Percentiles rank a stretch among this genome's conserved stretches.
Evolutionary conservation across 2,113 vertebrate genomes (phyloP).

Genomic region (Aegotheles bennettii): DNA sequence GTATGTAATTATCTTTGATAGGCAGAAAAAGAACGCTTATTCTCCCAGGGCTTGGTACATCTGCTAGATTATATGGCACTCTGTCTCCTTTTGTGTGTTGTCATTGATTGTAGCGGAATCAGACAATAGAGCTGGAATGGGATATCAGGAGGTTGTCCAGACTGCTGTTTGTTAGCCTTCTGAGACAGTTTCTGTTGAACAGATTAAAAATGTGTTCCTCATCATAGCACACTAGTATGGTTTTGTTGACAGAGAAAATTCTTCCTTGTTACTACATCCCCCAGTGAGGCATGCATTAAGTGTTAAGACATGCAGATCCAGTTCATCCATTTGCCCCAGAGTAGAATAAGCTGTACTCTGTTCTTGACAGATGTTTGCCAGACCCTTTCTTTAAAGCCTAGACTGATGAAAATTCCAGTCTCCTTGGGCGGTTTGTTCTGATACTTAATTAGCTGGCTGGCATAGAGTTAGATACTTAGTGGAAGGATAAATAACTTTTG

Average conservation of each 20-base stretch:
- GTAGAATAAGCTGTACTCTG: neutral
- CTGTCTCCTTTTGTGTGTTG: neutral
- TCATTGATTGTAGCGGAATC: neutral
- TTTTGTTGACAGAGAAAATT: conserved; percentile 10
- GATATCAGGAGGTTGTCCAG: neutral
- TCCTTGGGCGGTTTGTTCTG: conserved; percentile 14
- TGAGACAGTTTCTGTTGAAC: neutral
- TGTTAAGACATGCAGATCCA: neutral
- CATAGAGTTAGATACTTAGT: neutral
- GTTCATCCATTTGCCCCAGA: conserved; percentile 4
- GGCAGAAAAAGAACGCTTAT: neutral
- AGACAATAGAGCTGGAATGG: conserved; percentile 26
- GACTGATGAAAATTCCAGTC: neutral
- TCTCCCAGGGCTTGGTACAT: neutral
- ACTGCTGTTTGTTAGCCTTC: neutral
- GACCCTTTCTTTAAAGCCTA: neutral
- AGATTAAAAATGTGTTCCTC: conserved; percentile 9
- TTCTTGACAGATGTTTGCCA: conserved; percentile 34
- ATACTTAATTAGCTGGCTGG: neutral
- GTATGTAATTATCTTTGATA: conserved; percentile 45
- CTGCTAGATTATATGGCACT: conserved; percentile 4
- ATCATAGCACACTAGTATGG: neutral
- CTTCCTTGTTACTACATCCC: neutral
- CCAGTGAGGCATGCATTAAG: neutral
- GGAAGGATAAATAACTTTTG: neutral